A percentile compares a stretch with the other conserved stretches of the same genome.
Evolutionary conservation across 1,140 invertebrate genomes (phyloP).

Genomic region (Pseudomyrmex concolor): DNA sequence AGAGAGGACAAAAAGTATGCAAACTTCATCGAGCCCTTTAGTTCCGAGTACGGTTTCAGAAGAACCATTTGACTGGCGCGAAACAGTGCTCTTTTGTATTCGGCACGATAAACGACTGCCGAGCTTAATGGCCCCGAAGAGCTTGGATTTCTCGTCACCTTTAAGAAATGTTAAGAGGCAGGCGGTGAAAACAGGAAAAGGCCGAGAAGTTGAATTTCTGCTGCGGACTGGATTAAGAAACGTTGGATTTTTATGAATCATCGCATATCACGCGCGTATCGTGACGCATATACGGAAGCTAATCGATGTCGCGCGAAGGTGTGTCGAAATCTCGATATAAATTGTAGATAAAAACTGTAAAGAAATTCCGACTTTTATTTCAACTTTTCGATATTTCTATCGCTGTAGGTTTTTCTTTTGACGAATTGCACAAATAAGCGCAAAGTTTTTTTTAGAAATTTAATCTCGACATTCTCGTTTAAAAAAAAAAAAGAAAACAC

Average conservation of each 20-base stretch:
- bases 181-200: neutral
- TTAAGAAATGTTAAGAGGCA: conserved; percentile 34
- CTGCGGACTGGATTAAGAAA: no score
- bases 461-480: no score
- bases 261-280: no score
- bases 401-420: no score
- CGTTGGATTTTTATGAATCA: conserved; percentile 16
- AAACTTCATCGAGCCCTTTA: conserved; percentile 54
- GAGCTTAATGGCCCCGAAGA: conserved; percentile 50
- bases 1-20: conserved; percentile 45
- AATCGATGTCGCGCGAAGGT: conserved; percentile 11
- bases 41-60: conserved; percentile 53
- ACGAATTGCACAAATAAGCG: no score
- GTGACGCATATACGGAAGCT: neutral
- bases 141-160: conserved; percentile 44
- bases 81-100: conserved; percentile 61
- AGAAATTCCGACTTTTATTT: no score
- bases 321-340: neutral
- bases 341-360: neutral
- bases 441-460: no score
- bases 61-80: conserved; percentile 54
- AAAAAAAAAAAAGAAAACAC: no score
- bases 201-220: neutral
- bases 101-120: conserved; percentile 47
- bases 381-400: no score